phyloP scores from a whole-genome alignment of 2,113 vertebrate species.

The Chamaetylas fuelleborni region DNA sequence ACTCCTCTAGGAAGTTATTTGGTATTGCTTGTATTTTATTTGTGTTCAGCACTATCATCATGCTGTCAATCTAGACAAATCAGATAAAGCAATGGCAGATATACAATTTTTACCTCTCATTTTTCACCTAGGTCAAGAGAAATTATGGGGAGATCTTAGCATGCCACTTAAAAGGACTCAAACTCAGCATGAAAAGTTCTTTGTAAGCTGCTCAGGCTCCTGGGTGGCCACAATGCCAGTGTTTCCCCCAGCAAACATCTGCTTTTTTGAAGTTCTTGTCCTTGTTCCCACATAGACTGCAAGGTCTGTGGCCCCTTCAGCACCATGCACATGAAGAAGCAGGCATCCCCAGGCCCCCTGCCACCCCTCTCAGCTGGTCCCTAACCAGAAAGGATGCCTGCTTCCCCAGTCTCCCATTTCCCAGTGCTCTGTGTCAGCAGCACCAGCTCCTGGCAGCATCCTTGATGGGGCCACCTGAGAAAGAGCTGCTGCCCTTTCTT shows the following conservation, averaged over 20 bases:
- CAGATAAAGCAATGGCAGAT: neutral
- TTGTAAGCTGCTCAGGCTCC: neutral
- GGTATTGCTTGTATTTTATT: neutral
- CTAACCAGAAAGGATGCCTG: neutral
- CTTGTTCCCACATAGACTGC: neutral
- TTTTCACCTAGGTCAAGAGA: neutral
- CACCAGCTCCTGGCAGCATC: accelerated
- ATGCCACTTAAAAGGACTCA: neutral
- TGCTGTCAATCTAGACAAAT: neutral
- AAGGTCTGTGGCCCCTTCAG: neutral
- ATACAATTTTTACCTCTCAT: neutral
- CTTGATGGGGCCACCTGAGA: neutral
- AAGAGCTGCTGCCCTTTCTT: neutral
- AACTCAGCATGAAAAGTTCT: neutral
- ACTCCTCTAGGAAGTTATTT: neutral
- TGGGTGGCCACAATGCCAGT: neutral
- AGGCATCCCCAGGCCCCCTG: neutral
- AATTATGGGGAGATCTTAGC: neutral
- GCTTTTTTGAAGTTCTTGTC: neutral
- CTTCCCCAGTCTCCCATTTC: neutral
- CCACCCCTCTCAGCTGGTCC: neutral
- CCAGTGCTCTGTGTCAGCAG: neutral
- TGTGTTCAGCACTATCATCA: neutral
- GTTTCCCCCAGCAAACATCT: neutral
- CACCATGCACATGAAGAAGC: neutral